Evolutionary conservation across 2,797 vertebrate species (phyloP).

Genomic region (Rhabdophis nuchalis): DNA sequence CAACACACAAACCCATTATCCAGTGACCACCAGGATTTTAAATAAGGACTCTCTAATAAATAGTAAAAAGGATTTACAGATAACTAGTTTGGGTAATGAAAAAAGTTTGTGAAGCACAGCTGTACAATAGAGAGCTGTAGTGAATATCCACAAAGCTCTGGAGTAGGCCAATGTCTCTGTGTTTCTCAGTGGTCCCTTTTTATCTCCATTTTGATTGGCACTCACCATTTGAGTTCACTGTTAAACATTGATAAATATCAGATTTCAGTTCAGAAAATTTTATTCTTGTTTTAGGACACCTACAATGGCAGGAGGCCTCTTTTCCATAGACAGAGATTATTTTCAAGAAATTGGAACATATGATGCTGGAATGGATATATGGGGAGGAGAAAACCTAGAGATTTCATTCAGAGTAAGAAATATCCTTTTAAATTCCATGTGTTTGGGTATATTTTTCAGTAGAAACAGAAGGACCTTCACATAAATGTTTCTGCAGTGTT

Average conservation of each 20-base stretch:
- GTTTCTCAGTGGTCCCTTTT: neutral
- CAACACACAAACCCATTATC: neutral
- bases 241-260: neutral
- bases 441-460: neutral
- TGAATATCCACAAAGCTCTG: neutral
- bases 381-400: constrained; percentile 98
- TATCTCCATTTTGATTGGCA: neutral
- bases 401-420: constrained; percentile 96
- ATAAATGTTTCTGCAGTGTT: neutral
- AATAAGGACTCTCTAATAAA: neutral
- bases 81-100: neutral
- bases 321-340: constrained; percentile 98
- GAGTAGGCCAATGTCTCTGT: neutral
- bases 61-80: neutral
- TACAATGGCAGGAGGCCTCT: constrained; percentile 98
- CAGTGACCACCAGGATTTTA: neutral
- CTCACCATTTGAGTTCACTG: neutral
- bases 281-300: constrained; percentile 80
- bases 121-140: neutral
- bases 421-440: neutral
- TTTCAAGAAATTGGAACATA: constrained; percentile 99
- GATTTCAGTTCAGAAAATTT: neutral
- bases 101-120: neutral
- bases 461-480: constrained; percentile 9
- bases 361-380: constrained; percentile 99